Evolutionary conservation across 2,888 invertebrate genomes (phyloP).

Genomic region (Sarcophaga caerulescens): DNA sequence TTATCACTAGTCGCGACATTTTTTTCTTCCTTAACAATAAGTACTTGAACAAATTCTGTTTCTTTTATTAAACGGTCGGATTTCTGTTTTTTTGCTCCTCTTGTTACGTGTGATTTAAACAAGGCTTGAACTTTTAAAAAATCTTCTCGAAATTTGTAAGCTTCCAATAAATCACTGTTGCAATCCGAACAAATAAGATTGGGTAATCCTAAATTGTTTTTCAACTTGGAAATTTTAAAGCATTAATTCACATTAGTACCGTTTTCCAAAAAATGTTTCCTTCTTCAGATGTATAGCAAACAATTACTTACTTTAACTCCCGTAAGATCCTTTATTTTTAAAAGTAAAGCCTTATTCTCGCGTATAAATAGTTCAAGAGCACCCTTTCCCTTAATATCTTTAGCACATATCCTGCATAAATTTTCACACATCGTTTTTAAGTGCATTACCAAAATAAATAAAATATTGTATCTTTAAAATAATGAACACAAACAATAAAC

Average conservation of each 20-base stretch:
- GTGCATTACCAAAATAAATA: not conserved
- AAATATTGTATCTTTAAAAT: not conserved
- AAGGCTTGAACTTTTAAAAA: slow-evolving; percentile 67
- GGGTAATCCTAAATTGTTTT: slow-evolving; percentile 60
- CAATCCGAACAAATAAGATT: slow-evolving; percentile 67
- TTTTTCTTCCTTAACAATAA: slow-evolving; percentile 52
- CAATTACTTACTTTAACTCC: slow-evolving; percentile 61
- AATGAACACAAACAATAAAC: not conserved
- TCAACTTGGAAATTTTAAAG: slow-evolving; percentile 57
- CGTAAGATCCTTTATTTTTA: slow-evolving; percentile 61
- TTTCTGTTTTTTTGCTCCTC: slow-evolving; percentile 25
- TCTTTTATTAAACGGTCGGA: slow-evolving; percentile 25
- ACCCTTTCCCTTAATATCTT: slow-evolving; percentile 19
- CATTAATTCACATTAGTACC: not conserved
- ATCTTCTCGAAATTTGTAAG: slow-evolving; percentile 67
- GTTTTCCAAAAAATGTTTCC: not conserved
- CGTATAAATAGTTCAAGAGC: slow-evolving; percentile 62
- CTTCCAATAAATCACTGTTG: slow-evolving; percentile 62
- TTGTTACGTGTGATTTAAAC: slow-evolving; percentile 42
- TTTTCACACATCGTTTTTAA: slow-evolving; percentile 42
- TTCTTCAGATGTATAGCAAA: not conserved
- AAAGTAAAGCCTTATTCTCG: slow-evolving; percentile 44
- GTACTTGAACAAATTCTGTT: slow-evolving; percentile 58
- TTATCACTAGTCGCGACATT: not conserved
- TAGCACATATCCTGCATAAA: slow-evolving; percentile 61